Base-by-base conservation (phyloP, 2,888 invertebrate species). In the Ceramica pisi region DNA sequence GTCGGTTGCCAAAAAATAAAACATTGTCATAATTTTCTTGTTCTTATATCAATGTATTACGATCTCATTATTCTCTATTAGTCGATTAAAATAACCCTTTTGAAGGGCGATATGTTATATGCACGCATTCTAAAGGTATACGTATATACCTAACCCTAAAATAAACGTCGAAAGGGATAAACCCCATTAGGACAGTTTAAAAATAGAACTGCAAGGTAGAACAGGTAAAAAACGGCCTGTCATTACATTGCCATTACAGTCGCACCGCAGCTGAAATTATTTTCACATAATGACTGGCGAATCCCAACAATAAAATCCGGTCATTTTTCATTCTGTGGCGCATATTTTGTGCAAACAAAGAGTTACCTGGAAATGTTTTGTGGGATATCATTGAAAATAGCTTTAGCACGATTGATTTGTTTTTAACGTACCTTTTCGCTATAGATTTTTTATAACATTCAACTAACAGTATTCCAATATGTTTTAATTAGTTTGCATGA, bases 231-330 rank as follows among this genome's bases (percentile, higher is more conserved):
- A 44, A 87, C 78, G 57, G 80, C 82, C 7, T 69, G 80, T 86
- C 86, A 88, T 85, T 81, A 71, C 35, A 64, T 80, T 55, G 31
- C 41, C 55, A 81, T 87, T 78, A 80, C 75, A 78, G 80, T 81
- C 67, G 61, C 78, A 75, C 70, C 71, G 71, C 74, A 67, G 72
- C 67, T 73, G 67, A 76, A 84, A 87, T 84, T 86, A 86, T 89
- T 89, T 48, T 88, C 83, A 75, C 84, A 59, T 87, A 88, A 86
- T 89, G 90, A 90, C 89, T 90, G 81, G 87, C 86, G 71, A 81
- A 81, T 86, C 83, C 68, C 71, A 83, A 87, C 83, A 86, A 88
- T 35, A 88, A 83, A 82, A 82, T 72, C 80, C 75, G 76, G 80
- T 81, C 1, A 63, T 73, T 79, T 51, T 73, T 67, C 55, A 67